phyloP scores from a whole-genome alignment of 2,888 invertebrate species.

The Epinotia ramella region DNA sequence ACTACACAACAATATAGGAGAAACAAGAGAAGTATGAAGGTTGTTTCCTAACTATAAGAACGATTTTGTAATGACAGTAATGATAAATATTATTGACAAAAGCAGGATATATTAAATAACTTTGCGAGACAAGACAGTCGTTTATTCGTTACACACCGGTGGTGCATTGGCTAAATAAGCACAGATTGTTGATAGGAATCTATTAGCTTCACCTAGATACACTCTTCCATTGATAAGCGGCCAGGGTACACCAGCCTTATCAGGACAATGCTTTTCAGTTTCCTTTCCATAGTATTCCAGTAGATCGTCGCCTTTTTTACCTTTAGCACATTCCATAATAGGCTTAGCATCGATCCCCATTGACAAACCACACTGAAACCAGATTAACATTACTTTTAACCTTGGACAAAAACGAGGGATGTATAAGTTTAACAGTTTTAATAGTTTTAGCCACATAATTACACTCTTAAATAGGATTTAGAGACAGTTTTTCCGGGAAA shows the following conservation, averaged over 20 bases:
- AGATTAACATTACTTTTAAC: not conserved
- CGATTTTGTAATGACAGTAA: too few species aligned
- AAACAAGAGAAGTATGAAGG: too few species aligned
- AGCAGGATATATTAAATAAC: too few species aligned
- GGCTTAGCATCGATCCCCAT: constrained; percentile 26
- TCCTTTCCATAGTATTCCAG: constrained; percentile 28
- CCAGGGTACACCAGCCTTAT: constrained; percentile 5
- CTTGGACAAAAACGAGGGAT: too few species aligned
- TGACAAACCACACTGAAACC: constrained; percentile 31
- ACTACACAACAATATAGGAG: too few species aligned
- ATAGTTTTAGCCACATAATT: too few species aligned
- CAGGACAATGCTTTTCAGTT: constrained; percentile 4
- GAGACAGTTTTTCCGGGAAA: too few species aligned
- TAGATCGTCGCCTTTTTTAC: constrained; percentile 31
- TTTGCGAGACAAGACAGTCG: too few species aligned
- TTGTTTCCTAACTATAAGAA: too few species aligned
- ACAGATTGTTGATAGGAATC: constrained; percentile 10
- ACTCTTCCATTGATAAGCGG: constrained; percentile 22
- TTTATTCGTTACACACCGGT: not conserved
- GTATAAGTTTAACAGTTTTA: too few species aligned
- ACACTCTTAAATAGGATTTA: too few species aligned
- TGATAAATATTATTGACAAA: too few species aligned
- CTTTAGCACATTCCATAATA: constrained; percentile 28
- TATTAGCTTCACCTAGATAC: not conserved
- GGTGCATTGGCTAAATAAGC: constrained; percentile 6